A percentile compares a stretch with the other conserved stretches of the same genome.
Conservation (phyloP, 2,888 invertebrate species). For the Cyclophora punctaria region DNA sequence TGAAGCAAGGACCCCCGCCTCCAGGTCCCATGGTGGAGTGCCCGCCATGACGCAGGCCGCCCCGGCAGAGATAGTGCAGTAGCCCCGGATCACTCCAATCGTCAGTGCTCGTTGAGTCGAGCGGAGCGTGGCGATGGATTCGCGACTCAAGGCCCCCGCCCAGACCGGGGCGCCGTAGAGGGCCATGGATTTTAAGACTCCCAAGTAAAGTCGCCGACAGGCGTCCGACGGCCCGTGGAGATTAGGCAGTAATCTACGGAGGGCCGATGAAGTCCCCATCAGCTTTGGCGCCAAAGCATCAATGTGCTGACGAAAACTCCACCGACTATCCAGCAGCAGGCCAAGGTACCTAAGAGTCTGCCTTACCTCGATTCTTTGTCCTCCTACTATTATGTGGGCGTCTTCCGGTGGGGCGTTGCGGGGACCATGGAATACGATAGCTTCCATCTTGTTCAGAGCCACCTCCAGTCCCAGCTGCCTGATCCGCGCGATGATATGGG, state of each 20-base stretch:
- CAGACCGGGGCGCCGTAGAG: no score
- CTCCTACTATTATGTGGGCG: conserved; percentile 3
- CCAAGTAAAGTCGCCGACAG: neutral
- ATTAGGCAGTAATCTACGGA: no score
- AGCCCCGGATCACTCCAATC: neutral
- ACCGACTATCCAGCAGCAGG: conserved; percentile 4
- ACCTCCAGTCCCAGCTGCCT: neutral
- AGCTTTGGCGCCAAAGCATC: conserved; percentile 4
- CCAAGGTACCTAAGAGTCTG: conserved; percentile 6
- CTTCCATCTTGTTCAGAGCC: neutral
- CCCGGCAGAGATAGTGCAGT: neutral
- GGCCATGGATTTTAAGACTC: no score
- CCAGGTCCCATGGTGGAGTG: neutral
- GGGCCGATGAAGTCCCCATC: conserved; percentile 3
- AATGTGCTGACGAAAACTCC: conserved; percentile 4
- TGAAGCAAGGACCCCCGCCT: neutral
- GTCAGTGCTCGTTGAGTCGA: neutral
- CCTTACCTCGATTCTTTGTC: conserved; percentile 2
- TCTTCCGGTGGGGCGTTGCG: conserved; percentile 1
- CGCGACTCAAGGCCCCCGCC: no score
- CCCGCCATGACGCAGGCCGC: conserved; percentile 1
- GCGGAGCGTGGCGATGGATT: no score
- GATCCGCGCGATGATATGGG: neutral
- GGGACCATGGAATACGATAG: conserved; percentile 2
- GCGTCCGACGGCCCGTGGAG: no score